Evolutionary conservation across 2,888 invertebrate species (phyloP).

Genomic region (Cephus nigrinus): DNA sequence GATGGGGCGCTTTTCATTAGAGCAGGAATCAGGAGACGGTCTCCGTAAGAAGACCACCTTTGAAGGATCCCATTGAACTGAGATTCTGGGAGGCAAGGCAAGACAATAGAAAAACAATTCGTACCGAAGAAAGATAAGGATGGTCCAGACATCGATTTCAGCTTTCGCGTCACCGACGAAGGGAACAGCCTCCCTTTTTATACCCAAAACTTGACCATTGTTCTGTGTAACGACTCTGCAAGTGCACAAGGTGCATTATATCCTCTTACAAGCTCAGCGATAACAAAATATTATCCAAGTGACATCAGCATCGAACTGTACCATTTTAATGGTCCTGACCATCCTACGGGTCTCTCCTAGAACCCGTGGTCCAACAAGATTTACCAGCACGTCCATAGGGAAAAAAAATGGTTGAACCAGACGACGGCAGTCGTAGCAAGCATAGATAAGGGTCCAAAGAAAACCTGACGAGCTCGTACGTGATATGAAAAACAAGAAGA

Average conservation of each 20-base stretch:
- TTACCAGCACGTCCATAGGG: neutral
- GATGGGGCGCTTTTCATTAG: slow-evolving; percentile 22
- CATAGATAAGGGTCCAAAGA: neutral
- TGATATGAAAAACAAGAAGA: neutral
- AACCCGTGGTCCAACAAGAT: neutral
- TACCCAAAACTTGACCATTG: neutral
- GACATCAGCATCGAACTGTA: neutral
- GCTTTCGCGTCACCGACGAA: neutral
- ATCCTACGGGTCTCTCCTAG: neutral
- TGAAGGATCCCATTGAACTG: neutral
- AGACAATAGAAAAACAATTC: neutral
- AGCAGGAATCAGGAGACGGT: slow-evolving; percentile 10
- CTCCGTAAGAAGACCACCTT: neutral
- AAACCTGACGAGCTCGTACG: neutral
- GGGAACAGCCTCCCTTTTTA: neutral
- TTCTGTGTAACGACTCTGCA: neutral
- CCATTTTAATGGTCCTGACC: neutral
- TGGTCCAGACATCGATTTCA: neutral
- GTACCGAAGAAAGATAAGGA: neutral
- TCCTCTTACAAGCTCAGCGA: neutral
- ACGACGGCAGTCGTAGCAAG: neutral
- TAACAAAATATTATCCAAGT: neutral
- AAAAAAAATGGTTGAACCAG: neutral
- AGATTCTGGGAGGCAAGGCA: neutral
- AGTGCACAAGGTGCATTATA: neutral